Evolutionary conservation across 1,140 invertebrate genomes (phyloP), one percentile per base, ranked within the genome.

Genomic region (Condylostylus longicornis): DNA sequence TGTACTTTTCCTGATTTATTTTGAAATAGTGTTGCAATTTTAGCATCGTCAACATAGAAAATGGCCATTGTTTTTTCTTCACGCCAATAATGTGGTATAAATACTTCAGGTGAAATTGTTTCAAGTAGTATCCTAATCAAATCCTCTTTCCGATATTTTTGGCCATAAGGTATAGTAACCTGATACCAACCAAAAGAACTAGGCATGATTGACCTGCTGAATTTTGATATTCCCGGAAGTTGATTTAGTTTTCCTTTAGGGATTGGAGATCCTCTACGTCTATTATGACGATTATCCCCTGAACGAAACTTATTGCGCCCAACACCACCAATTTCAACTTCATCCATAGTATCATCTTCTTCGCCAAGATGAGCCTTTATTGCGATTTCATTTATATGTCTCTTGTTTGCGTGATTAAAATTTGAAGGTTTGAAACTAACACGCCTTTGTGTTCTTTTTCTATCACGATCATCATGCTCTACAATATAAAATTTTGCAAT

Each of bases 41-140:
- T 72, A 12, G 66, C 65, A 51, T 81, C 75, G 42, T 82, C 79
- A 1, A 82, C 68, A 50, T 72, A 82, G 48, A 83, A 84, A 13
- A 63, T 47, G 4, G 68, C 68, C 22, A 70, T 64, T 40, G 66
- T 70, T 1, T 70, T 71, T 41, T 64, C 64, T n/a, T 53, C 42
- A 14, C 62, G 67, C 52, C 68, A 71, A 47, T 69, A 70, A 38
- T 70, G 65, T 4, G 81, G 79, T 32, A 70, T 63, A 43, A 84
- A 77, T 5, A 68, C 56, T 15, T 71, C 65, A 3, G 78, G 78
- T 17, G 68, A 63, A 21, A 82, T 58, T 21, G 67, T 67, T 4
- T 67, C 71, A 13, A 72, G 47, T 2, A 83, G 48, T 15, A 65
- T 65, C 36, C 67, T 69, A 29, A 80, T 43, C 1, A 83, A 35